Base-by-base conservation (phyloP, 1,140 invertebrate species). In the Physella acuta region DNA sequence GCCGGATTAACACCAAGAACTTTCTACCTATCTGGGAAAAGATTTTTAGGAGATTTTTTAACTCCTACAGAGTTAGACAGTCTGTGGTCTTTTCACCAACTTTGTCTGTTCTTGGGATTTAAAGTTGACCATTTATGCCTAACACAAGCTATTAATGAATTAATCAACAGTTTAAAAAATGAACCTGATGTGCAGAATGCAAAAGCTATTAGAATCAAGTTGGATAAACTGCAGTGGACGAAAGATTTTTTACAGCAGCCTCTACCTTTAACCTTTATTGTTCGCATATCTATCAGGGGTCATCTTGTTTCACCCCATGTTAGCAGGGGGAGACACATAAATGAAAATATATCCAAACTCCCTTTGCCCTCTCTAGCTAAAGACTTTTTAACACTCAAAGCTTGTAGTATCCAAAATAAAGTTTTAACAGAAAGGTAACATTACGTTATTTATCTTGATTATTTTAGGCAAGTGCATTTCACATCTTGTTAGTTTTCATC, bases 41-140 rank as follows among this genome's bases (percentile, higher is more conserved):
- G 64, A 11, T 55, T 67, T 67, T 33, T 67, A 2, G 4, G n/a
- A 5, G 52, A 31, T 37, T 26, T 33, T 4, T 67, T 67, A 30
- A 56, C 64, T 2, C 31, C n/a, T 14, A 28, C 24, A n/a, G 64
- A 55, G n/a, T 5, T 67, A 24, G 37, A n/a, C 30, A 17, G 16
- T 24, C 44, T 67, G 3, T 67, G 64, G 64, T 37, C n/a, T 3
- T 67, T 67, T 39, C 64, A 67, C 28, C 53, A 56, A 5, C 24
- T 67, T 1, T 67, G 64, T 39, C 16, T 67, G 52, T 30, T 56
- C 37, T 24, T 67, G n/a, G 53, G 53, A 17, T 67, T 67, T 56
- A 33, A 39, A 36, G 52, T 67, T 30, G 64, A 67, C 1, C 24
- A 31, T 28, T 16, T 20, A 5, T 67, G 36, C 1, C 34, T 67